Evolutionary conservation across 2,113 vertebrate genomes (phyloP), one percentile per base, ranked within the genome.

Genomic region (Sebastes fasciatus): DNA sequence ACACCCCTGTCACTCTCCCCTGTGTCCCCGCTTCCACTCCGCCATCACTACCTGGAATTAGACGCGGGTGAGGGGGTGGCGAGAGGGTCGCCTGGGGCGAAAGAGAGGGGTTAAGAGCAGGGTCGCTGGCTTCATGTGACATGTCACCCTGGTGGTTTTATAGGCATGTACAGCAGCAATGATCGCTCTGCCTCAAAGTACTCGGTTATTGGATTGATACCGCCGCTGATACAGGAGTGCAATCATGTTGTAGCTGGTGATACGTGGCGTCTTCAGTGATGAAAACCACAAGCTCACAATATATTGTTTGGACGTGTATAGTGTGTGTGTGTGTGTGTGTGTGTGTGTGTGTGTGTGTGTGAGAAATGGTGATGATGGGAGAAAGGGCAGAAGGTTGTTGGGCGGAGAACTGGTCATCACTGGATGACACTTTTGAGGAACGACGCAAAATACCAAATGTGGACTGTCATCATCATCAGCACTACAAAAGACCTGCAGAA

Each of bases 21-120:
- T 21, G 40, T 6, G 34, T 42, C 66, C 12, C 74, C 45, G 65
- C 48, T 42, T 67, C 65, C 21, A 5, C 68, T 82, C 61, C 60
- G 4, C 58, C 79, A 78, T 88, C 88, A 78, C 82, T 84, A 86
- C 79, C 82, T 86, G 88, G 82, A 88, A 91, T 83, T 87, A 80
- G 52, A 80, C 77, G 70, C 19, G 43, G 69, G 69, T 48, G 46
- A 55, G n/a, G n/a, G 46, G 43, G 13, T 48, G 73, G n/a, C 7
- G 19, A 23, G 66, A 60, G n/a, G 40, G 74, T 58, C 12, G 10
- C 17, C 23, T 8, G 51, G 23, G 57, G 26, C 8, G 14, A 70
- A 13, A 65, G 74, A 87, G 81, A 77, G 68, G 63, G 87, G 77
- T 85, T 69, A 86, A 84, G 88, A 86, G 83, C 1, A 0, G 74